Evolutionary conservation across 2,797 vertebrate genomes (phyloP), one percentile per base, ranked within the genome.

Genomic region (Somateria mollissima): DNA sequence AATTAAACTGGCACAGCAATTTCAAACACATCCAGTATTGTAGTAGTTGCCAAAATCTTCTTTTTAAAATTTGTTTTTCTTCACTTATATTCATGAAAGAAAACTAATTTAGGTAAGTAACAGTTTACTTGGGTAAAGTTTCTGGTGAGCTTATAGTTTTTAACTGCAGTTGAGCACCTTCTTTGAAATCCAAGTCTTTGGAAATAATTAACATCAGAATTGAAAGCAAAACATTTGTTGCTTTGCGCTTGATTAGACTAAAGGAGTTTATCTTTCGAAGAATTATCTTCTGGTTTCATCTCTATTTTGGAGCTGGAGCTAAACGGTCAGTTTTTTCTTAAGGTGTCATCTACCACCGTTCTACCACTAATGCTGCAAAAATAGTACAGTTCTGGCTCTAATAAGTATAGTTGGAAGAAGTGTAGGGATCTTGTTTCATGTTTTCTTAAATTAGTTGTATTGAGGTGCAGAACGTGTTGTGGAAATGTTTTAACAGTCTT

Each of bases 231-330:
- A 64, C 9, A 21, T 72, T 89, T 82, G 19, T 47, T 82, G 41
- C 41, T 87, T 87, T 85, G 57, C 30, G 76, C 60, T 82, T 81
- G 67, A 16, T 82, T 70, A 89, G 45, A 10, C 56, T 54, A 41
- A 82, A 82, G 60, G 58, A 87, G 67, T 18, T 94, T 57, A 92
- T 90, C 51, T 90, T 91, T 85, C 70, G 90, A 83, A 85, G 86
- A 76, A 34, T 84, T 72, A 53, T 22, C 13, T 84, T 60, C 56
- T 84, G 51, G 37, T 70, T 76, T 93, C 41, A 60, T 78, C 54
- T 90, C 36, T 76, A 5, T 80, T 70, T 70, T 90, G 78, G 86
- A 75, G 67, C 51, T 69, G 81, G 8, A 79, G 49, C 32, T 71
- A 61, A 84, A 32, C 47, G 90, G 32, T 56, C 74, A 57, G 6